Evolutionary conservation across 2,888 invertebrate genomes (phyloP).

Genomic region (Gortyna flavago): DNA sequence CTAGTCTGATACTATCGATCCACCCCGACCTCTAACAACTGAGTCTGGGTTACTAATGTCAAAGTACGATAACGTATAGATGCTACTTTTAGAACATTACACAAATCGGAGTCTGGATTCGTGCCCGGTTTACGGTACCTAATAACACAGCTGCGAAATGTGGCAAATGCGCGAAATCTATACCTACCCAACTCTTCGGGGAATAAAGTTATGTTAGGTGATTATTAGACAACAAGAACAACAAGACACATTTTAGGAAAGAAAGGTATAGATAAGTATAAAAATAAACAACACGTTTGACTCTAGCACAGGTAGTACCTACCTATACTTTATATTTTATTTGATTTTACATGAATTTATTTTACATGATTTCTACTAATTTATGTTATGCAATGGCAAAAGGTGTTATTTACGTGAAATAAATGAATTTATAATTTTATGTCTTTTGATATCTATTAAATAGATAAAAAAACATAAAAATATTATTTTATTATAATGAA

Average conservation of each 20-base stretch:
- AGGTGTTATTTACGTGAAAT: no score
- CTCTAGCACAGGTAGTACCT: no score
- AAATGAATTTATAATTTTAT: no score
- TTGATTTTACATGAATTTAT: no score
- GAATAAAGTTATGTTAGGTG: no score
- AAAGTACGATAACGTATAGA: neutral
- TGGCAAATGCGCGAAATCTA: no score
- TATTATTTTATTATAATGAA: neutral
- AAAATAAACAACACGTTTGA: neutral
- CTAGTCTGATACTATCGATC: conserved; percentile 39
- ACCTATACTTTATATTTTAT: neutral
- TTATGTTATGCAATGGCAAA: no score
- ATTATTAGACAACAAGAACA: neutral
- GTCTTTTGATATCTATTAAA: no score
- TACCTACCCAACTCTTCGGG: no score
- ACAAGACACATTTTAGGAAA: neutral
- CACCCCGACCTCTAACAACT: conserved; percentile 42
- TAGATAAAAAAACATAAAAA: no score
- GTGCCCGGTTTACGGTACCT: no score
- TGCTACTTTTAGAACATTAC: neutral
- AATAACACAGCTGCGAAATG: neutral
- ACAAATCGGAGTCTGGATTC: neutral
- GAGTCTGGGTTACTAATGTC: conserved; percentile 29
- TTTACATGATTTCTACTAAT: no score
- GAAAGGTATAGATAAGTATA: neutral